Conservation (phyloP, 2,888 invertebrate species). For the Lycia hirtaria region DNA sequence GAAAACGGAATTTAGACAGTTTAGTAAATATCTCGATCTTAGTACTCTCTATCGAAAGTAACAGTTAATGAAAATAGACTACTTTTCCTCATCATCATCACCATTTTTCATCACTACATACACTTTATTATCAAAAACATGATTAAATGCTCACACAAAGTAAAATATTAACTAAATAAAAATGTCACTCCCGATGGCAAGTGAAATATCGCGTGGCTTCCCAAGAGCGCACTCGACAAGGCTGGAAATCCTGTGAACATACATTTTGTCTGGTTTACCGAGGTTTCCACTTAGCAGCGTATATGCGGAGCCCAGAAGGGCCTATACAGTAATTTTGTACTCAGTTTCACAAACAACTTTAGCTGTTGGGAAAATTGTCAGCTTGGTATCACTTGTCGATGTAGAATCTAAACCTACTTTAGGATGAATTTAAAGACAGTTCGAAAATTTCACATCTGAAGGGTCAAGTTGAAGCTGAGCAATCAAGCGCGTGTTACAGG, state of each 20-base stretch:
- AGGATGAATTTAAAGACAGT: too few relatives aligned
- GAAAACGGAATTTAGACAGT: too few relatives aligned
- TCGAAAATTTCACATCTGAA: too few relatives aligned
- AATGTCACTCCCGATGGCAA: not conserved
- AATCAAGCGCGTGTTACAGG: too few relatives aligned
- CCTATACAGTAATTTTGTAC: not conserved
- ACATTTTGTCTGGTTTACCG: slow-evolving; percentile 14
- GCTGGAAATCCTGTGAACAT: not conserved
- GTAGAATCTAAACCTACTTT: too few relatives aligned
- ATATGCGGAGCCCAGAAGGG: not conserved
- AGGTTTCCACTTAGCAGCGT: slow-evolving; percentile 10
- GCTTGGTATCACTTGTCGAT: too few relatives aligned
- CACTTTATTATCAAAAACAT: not conserved
- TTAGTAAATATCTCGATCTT: too few relatives aligned
- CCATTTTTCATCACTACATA: too few relatives aligned
- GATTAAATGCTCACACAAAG: not conserved
- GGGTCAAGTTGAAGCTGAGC: too few relatives aligned
- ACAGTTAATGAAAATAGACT: too few relatives aligned
- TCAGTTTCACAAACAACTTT: not conserved
- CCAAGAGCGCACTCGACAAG: slow-evolving; percentile 2
- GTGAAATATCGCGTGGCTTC: not conserved
- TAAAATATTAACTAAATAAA: not conserved
- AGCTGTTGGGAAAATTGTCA: not conserved
- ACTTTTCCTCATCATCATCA: too few relatives aligned
- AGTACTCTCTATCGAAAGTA: too few relatives aligned